Percentiles rank a stretch among this genome's conserved stretches.
Evolutionary conservation across 2,797 vertebrate genomes (phyloP).

Genomic region (Huso huso): DNA sequence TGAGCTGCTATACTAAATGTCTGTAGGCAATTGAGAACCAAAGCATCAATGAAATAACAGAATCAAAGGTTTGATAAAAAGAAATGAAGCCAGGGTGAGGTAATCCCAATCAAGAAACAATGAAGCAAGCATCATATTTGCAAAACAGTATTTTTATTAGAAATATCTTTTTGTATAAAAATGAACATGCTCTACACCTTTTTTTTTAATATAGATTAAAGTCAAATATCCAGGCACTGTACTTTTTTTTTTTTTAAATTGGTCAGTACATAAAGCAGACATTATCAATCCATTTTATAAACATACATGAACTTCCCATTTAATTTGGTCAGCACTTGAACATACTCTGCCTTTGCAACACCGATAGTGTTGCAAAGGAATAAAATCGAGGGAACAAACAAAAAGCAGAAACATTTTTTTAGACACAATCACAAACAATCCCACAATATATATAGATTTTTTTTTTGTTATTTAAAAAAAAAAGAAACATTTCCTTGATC

Average conservation of each 20-base stretch:
- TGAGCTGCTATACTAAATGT: too few relatives aligned
- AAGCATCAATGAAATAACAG: too few relatives aligned
- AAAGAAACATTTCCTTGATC: conserved; percentile 37
- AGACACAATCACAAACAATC: conserved; percentile 70
- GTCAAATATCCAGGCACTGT: conserved; percentile 97
- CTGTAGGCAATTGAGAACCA: too few relatives aligned
- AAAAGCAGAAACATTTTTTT: conserved; percentile 47
- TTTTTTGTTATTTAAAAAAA: conserved; percentile 30
- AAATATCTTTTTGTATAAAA: conserved; percentile 93
- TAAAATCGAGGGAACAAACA: conserved; percentile 44
- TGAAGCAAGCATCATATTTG: conserved; percentile 34
- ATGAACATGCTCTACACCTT: conserved; percentile 91
- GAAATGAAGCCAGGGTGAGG: too few relatives aligned
- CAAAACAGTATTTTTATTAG: conserved; percentile 95
- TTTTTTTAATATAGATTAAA: conserved; percentile 61
- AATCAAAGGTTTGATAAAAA: too few relatives aligned
- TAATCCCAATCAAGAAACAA: too few relatives aligned
- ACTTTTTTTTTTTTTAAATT: conserved; percentile 66
- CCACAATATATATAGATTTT: conserved; percentile 43
- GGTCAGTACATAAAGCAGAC: conserved; percentile 82
- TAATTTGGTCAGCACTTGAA: conserved; percentile 81
- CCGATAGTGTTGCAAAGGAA: conserved; percentile 54
- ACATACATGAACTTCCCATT: conserved; percentile 85
- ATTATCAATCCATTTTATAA: conserved; percentile 77
- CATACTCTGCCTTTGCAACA: conserved; percentile 76